These are phyloP conservation scores for Mycogona germanica DNA, from an alignment of 2,888 invertebrate species.

Conservation along the genomic window DNA sequence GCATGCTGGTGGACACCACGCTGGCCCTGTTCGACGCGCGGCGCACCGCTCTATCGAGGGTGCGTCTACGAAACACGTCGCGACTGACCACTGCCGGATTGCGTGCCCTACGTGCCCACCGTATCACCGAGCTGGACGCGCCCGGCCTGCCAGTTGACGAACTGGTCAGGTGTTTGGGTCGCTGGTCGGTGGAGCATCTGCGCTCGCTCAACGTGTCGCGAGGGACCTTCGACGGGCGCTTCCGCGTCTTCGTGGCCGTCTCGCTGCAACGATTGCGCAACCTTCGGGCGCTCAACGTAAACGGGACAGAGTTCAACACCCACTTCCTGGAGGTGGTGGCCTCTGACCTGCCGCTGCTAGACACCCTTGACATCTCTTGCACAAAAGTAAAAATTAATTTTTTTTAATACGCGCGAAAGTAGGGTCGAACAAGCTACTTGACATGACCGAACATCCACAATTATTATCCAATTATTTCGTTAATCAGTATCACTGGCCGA, in stretches of 20 bases:
- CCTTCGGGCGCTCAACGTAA: constrained; percentile 46
- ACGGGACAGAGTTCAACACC: constrained; percentile 53
- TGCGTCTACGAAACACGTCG: constrained; percentile 46
- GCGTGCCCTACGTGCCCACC: constrained; percentile 47
- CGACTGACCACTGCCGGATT: constrained; percentile 46
- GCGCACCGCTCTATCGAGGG: constrained; percentile 45
- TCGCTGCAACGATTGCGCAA: constrained; percentile 47
- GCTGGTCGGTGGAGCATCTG: constrained; percentile 50
- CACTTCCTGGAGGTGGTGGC: constrained; percentile 50
- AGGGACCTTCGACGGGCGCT: constrained; percentile 47
- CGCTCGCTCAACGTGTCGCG: constrained; percentile 47
- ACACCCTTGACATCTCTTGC: constrained; percentile 51
- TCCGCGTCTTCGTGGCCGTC: constrained; percentile 45
- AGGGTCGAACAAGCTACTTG: neutral
- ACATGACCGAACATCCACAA: no score
- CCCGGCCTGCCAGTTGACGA: constrained; percentile 47
- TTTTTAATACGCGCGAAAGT: neutral
- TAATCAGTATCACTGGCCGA: no score
- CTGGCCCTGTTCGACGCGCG: constrained; percentile 47
- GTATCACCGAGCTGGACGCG: constrained; percentile 47
- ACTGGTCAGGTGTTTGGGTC: constrained; percentile 49
- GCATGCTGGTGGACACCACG: constrained; percentile 46
- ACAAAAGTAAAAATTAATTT: constrained; percentile 33
- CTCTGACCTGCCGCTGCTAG: constrained; percentile 48
- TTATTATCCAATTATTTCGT: no score